Percentiles rank a stretch among this genome's conserved stretches.
phyloP scores from a whole-genome alignment of 2,888 invertebrate genomes.

The Sinhomidia bicolor region DNA sequence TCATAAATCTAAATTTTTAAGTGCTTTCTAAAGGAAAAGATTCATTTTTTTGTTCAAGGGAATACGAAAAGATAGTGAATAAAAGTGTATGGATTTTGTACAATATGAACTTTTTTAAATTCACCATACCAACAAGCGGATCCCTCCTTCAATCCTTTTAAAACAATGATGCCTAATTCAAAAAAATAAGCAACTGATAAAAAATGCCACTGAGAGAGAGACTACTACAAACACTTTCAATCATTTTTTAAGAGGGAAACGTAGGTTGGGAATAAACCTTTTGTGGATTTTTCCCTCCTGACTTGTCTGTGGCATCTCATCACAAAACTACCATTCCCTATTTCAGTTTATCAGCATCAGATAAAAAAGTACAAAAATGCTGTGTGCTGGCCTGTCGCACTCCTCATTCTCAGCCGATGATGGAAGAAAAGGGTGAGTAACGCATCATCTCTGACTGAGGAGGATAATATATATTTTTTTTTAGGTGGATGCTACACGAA shows the following conservation, averaged over 20 bases:
- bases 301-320: neutral
- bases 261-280: neutral
- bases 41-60: neutral
- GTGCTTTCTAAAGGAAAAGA: neutral
- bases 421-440: conserved; percentile 39
- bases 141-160: conserved; percentile 19
- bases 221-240: neutral
- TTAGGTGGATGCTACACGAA: conserved; percentile 9
- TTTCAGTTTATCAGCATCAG: conserved; percentile 62
- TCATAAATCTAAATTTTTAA: neutral
- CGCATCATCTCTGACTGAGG: neutral
- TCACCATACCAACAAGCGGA: neutral
- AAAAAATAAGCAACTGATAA: conserved; percentile 17
- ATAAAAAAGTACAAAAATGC: conserved; percentile 53
- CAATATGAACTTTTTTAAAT: neutral
- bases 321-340: conserved; percentile 50
- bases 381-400: neutral
- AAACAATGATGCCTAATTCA: conserved; percentile 38
- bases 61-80: neutral
- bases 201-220: too few species aligned
- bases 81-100: neutral
- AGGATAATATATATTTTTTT: too few species aligned
- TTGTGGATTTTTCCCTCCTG: neutral
- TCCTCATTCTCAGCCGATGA: neutral
- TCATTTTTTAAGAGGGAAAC: neutral